Conservation (phyloP, 2,797 vertebrate species). For the Poecilia gillii region DNA sequence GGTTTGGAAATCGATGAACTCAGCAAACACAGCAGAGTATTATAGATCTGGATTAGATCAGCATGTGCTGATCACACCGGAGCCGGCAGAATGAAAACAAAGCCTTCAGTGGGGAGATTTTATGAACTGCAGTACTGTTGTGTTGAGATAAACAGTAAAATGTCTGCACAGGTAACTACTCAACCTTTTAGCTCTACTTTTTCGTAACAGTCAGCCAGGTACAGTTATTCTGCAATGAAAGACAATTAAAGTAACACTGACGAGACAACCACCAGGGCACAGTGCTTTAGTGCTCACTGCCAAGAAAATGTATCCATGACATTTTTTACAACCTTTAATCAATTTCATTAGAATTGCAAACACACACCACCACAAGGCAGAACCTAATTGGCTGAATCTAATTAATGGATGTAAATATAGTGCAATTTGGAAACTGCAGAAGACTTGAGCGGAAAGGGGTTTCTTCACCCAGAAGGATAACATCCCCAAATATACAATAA, state of each 20-base stretch:
- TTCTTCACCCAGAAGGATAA: background rate
- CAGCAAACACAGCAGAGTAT: constrained; percentile 44
- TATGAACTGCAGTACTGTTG: constrained; percentile 2
- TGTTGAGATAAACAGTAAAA: background rate
- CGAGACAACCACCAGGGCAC: background rate
- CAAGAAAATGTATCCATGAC: background rate
- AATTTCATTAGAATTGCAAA: background rate
- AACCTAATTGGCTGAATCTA: background rate
- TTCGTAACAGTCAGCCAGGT: background rate
- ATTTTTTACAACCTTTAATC: background rate
- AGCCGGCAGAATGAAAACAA: background rate
- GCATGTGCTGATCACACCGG: constrained; percentile 12
- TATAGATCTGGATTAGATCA: constrained; percentile 55
- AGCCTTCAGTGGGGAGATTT: background rate
- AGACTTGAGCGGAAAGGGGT: background rate
- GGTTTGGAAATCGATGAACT: constrained; percentile 54
- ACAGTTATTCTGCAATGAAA: background rate
- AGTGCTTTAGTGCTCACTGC: background rate
- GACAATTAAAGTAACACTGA: background rate
- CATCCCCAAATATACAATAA: background rate
- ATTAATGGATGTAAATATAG: background rate
- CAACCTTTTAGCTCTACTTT: background rate
- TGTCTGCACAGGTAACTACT: background rate
- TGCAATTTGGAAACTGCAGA: background rate
- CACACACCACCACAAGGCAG: background rate